phyloP scores from a whole-genome alignment of 2,113 vertebrate species.

The Peromyscus californicus region DNA sequence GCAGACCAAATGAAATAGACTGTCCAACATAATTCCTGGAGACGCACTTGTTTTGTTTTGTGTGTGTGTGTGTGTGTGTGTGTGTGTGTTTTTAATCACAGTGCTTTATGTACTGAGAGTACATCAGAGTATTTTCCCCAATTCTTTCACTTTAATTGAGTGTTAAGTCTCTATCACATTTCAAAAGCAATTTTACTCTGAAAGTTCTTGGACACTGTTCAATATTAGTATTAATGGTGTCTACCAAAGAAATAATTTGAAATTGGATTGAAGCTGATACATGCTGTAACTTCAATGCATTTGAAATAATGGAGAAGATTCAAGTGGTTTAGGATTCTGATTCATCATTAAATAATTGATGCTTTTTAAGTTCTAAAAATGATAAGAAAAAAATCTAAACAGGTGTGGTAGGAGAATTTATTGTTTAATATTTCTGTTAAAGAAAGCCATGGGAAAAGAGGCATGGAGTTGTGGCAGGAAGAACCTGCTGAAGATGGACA shows the following conservation, averaged over 20 bases:
- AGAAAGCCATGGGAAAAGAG: background rate
- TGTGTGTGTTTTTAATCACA: background rate
- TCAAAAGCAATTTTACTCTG: background rate
- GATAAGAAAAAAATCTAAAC: background rate
- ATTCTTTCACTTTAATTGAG: slow-evolving; percentile 29
- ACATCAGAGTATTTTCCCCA: background rate
- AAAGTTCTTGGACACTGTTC: background rate
- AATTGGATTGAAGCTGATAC: background rate
- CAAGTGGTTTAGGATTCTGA: slow-evolving; percentile 21
- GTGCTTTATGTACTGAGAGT: background rate
- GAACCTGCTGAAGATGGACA: background rate
- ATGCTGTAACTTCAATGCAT: background rate
- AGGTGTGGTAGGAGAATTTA: background rate
- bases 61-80: too few species aligned
- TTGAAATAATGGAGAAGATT: background rate
- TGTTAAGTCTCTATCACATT: background rate
- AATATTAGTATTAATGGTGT: slow-evolving; percentile 4
- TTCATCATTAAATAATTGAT: slow-evolving; percentile 50
- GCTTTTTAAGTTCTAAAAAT: background rate
- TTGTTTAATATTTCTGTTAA: background rate
- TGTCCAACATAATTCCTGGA: background rate
- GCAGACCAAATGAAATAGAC: background rate
- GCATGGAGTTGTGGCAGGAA: background rate
- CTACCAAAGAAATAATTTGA: slow-evolving; percentile 17
- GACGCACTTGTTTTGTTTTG: background rate